Conservation (phyloP, 2,797 vertebrate species). For the Morelia viridis region DNA sequence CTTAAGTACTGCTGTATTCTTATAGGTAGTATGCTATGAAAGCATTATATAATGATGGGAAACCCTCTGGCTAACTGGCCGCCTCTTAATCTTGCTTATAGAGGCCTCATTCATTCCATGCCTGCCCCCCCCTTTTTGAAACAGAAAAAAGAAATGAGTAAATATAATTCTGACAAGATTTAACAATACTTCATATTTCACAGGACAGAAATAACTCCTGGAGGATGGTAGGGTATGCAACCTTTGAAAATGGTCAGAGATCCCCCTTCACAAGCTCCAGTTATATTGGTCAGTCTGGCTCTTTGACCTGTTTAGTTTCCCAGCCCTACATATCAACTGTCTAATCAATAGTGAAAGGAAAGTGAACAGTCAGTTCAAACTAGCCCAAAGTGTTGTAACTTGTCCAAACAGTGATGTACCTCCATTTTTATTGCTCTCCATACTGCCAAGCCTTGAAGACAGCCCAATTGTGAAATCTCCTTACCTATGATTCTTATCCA, state of each 20-base stretch:
- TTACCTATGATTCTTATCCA: background rate
- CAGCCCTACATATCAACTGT: no score
- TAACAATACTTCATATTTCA: background rate
- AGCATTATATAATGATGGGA: background rate
- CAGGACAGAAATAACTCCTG: no score
- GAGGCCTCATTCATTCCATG: background rate
- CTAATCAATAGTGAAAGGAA: no score
- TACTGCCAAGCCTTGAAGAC: background rate
- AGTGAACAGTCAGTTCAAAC: no score
- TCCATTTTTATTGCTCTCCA: background rate
- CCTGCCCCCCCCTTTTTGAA: background rate
- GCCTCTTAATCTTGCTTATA: background rate
- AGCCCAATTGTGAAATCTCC: background rate
- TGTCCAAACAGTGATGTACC: no score
- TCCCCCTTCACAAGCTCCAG: no score
- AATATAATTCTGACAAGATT: background rate
- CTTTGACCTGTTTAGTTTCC: no score
- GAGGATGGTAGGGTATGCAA: no score
- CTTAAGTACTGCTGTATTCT: no score
- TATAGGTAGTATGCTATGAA: background rate
- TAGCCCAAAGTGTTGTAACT: no score
- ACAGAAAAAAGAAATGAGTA: background rate
- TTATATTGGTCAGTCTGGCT: no score
- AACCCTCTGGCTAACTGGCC: background rate
- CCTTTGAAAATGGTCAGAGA: no score